These are phyloP conservation scores for Platyura marginata DNA, from an alignment of 1,140 invertebrate species.

Conservation along the genomic window DNA sequence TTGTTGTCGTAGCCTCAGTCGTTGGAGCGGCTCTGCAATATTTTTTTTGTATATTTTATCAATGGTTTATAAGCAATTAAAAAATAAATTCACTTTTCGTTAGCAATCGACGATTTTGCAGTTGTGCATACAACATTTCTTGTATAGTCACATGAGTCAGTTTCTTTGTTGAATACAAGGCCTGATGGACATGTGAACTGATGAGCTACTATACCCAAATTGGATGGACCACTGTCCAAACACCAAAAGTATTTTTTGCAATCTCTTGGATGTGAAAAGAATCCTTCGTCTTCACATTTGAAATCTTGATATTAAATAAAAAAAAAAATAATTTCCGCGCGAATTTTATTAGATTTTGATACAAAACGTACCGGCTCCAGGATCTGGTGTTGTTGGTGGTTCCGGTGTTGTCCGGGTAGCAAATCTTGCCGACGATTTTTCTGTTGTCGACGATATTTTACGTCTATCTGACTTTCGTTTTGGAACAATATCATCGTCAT, in stretches of 20 bases:
- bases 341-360: not conserved
- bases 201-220: conserved; percentile 77
- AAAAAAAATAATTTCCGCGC: conserved; percentile 3
- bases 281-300: conserved; percentile 84
- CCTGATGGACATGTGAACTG: conserved; percentile 85
- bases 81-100: conserved; percentile 5
- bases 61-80: too few species aligned
- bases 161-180: conserved; percentile 77
- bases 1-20: too few species aligned
- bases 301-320: conserved; percentile 39
- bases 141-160: conserved; percentile 82
- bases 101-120: conserved; percentile 26
- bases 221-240: conserved; percentile 70
- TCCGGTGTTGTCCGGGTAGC: conserved; percentile 49
- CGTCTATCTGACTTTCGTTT: not conserved
- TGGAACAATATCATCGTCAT: conserved; percentile 4
- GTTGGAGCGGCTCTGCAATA: too few species aligned
- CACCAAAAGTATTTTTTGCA: conserved; percentile 95
- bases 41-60: too few species aligned
- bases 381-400: conserved; percentile 77
- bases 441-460: conserved; percentile 11
- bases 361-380: conserved; percentile 51
- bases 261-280: conserved; percentile 80
- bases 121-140: conserved; percentile 63
- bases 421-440: conserved; percentile 16